These are phyloP conservation scores for Yoshiicerus persimilis DNA, from an alignment of 1,140 invertebrate species.

Conservation along the genomic window DNA sequence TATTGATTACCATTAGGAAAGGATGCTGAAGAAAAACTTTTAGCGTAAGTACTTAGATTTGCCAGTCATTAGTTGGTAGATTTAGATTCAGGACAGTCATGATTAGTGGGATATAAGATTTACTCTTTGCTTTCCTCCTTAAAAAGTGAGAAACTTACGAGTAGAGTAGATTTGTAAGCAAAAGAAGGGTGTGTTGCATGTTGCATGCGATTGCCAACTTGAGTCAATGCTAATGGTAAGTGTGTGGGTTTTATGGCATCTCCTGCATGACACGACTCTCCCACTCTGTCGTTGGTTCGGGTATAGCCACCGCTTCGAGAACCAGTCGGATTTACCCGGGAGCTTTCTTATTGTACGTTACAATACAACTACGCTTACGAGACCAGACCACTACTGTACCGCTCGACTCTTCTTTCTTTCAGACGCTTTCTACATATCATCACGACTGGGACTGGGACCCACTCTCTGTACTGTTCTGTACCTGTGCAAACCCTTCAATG, in stretches of 20 bases:
- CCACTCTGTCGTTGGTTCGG: not conserved
- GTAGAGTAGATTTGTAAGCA: not conserved
- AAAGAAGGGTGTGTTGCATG: conserved; percentile 14
- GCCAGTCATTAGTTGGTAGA: no score
- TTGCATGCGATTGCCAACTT: conserved; percentile 13
- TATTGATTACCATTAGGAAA: no score
- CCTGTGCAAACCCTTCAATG: no score
- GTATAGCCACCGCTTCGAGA: not conserved
- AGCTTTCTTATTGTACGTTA: not conserved
- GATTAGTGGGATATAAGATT: not conserved
- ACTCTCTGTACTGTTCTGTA: no score
- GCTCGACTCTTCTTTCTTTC: no score
- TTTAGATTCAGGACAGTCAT: no score
- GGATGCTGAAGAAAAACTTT: no score
- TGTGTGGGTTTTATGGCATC: conserved; percentile 10
- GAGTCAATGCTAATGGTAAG: not conserved
- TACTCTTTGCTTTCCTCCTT: not conserved
- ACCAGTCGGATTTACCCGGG: not conserved
- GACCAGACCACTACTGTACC: no score
- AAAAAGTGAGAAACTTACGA: not conserved
- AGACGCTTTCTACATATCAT: no score
- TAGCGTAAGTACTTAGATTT: no score
- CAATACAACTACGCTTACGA: not conserved
- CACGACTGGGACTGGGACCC: no score
- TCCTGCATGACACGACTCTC: not conserved